A percentile compares a stretch with the other conserved stretches of the same genome.
Evolutionary conservation across 1,140 invertebrate species (phyloP).

Genomic region (Orchestia grillus): DNA sequence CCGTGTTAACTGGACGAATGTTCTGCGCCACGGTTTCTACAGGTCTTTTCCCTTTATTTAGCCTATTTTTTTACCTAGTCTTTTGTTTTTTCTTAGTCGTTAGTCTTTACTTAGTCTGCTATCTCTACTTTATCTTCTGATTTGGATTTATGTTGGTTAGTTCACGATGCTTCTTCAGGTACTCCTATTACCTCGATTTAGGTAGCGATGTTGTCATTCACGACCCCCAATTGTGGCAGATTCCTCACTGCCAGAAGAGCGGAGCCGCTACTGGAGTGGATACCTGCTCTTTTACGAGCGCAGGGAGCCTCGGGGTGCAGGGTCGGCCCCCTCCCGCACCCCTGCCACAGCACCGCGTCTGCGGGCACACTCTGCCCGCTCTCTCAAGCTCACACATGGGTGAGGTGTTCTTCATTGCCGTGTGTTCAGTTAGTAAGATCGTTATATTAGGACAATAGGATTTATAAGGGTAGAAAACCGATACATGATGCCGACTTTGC

Average conservation of each 20-base stretch:
- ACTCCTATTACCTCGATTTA: too few relatives aligned
- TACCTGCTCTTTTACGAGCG: conserved; percentile 77
- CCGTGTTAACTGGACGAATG: too few relatives aligned
- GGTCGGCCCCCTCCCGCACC: conserved; percentile 70
- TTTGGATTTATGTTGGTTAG: background rate
- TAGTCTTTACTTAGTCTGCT: too few relatives aligned
- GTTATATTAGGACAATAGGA: too few relatives aligned
- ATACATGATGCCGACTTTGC: too few relatives aligned
- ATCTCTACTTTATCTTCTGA: too few relatives aligned
- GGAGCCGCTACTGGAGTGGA: conserved; percentile 77
- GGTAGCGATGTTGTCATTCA: too few relatives aligned
- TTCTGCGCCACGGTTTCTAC: too few relatives aligned
- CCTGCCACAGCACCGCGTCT: conserved; percentile 67
- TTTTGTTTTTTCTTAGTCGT: too few relatives aligned
- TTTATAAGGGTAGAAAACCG: too few relatives aligned
- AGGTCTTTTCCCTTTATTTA: too few relatives aligned
- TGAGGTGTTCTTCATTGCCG: conserved; percentile 9
- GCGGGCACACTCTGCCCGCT: conserved; percentile 57
- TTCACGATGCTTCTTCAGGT: background rate
- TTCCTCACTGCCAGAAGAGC: conserved; percentile 71
- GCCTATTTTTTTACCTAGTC: too few relatives aligned
- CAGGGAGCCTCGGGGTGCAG: conserved; percentile 70
- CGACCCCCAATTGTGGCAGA: conserved; percentile 59
- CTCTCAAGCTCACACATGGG: conserved; percentile 63
- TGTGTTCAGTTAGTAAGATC: background rate